These are phyloP conservation scores for Poeciliopsis occidentalis DNA, from an alignment of 2,113 vertebrate species.

Conservation along the genomic window DNA sequence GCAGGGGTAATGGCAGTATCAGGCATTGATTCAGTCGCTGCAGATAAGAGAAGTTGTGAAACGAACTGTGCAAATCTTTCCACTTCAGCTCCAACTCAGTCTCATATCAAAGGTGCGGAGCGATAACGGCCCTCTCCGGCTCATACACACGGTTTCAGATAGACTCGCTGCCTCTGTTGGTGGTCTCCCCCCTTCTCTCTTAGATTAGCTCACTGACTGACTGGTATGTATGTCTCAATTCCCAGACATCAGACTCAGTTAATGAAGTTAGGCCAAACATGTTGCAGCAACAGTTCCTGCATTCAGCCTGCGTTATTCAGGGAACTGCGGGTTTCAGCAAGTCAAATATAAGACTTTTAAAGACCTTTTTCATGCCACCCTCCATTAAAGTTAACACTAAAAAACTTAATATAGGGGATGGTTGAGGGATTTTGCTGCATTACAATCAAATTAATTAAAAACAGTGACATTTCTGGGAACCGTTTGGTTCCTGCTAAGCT, in stretches of 20 bases:
- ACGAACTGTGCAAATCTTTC: constrained; percentile 72
- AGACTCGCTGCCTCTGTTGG: constrained; percentile 58
- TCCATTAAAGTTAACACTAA: too few relatives aligned
- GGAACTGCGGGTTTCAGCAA: too few relatives aligned
- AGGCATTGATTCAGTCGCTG: constrained; percentile 53
- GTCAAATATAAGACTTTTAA: too few relatives aligned
- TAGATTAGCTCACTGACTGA: constrained; percentile 72
- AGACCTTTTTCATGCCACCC: too few relatives aligned
- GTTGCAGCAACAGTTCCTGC: background rate
- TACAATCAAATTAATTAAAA: too few relatives aligned
- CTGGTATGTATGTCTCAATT: constrained; percentile 66
- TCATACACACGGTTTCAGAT: constrained; percentile 46
- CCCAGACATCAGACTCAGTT: constrained; percentile 50
- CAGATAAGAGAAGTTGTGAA: constrained; percentile 74
- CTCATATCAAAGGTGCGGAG: constrained; percentile 71
- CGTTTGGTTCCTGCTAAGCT: too few relatives aligned
- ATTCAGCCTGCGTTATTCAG: too few relatives aligned
- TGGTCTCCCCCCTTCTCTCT: constrained; percentile 58
- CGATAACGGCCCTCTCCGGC: constrained; percentile 58
- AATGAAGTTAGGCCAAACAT: constrained; percentile 5
- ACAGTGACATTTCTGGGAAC: too few relatives aligned
- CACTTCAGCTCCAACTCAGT: constrained; percentile 76
- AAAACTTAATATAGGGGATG: too few relatives aligned
- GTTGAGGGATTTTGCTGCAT: too few relatives aligned
- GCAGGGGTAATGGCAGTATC: constrained; percentile 53